Conservation (phyloP, 2,888 invertebrate species). For the Encarsia formosa region DNA sequence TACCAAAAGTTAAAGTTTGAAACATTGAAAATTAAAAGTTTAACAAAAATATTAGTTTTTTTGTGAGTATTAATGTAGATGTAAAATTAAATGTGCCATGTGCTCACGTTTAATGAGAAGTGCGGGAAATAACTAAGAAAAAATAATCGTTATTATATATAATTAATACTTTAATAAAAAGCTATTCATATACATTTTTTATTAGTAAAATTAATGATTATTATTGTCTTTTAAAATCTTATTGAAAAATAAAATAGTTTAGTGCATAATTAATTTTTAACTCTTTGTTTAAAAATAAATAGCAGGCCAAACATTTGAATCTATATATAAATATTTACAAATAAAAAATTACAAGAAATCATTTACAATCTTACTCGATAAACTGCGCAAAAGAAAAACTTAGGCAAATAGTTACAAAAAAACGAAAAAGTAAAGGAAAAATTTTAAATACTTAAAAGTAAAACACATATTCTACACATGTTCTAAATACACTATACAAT, state of each 20-base stretch:
- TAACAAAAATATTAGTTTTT: too few species aligned
- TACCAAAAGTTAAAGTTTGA: too few species aligned
- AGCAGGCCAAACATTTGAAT: neutral
- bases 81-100: constrained; percentile 20
- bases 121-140: constrained; percentile 29
- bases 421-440: constrained; percentile 17
- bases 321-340: constrained; percentile 20
- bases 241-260: constrained; percentile 13
- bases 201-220: constrained; percentile 14
- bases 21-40: too few species aligned
- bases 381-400: constrained; percentile 11
- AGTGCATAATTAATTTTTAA: constrained; percentile 12
- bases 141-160: constrained; percentile 18
- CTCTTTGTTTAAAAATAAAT: constrained; percentile 7
- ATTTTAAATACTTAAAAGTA: constrained; percentile 25
- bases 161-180: constrained; percentile 25
- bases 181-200: constrained; percentile 39
- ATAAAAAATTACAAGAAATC: constrained; percentile 39
- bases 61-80: too few species aligned
- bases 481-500: too few species aligned
- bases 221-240: constrained; percentile 8
- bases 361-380: constrained; percentile 17
- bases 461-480: constrained; percentile 36
- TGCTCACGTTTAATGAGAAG: constrained; percentile 15
- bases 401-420: neutral